Evolutionary conservation across 2,797 vertebrate genomes (phyloP).

Genomic region (Hydrolagus colliei): DNA sequence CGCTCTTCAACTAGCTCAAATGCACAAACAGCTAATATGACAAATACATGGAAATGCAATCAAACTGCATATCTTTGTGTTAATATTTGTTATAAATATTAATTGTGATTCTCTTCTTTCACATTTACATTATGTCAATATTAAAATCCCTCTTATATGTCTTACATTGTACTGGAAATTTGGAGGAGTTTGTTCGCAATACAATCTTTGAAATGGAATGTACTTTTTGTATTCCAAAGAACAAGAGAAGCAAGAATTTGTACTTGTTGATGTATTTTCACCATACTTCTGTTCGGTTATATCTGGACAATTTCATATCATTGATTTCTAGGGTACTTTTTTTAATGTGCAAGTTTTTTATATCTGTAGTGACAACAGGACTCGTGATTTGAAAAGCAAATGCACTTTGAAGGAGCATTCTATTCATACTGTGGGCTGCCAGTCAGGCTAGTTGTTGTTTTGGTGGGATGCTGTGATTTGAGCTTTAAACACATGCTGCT

Average conservation of each 20-base stretch:
- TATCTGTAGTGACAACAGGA: not conserved
- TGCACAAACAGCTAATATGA: not conserved
- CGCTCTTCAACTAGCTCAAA: not conserved
- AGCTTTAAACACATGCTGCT: not conserved
- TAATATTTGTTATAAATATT: slow-evolving; percentile 4
- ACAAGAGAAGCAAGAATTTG: not conserved
- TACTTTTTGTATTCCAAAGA: slow-evolving; percentile 24
- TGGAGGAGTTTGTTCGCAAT: not conserved
- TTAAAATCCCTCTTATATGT: not conserved
- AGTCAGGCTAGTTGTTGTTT: not conserved
- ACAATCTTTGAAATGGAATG: slow-evolving; percentile 21
- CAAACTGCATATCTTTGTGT: not conserved
- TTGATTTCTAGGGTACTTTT: not conserved
- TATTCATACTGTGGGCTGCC: not conserved
- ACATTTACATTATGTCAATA: slow-evolving; percentile 6
- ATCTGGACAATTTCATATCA: not conserved
- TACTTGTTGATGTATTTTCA: not conserved
- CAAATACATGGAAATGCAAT: not conserved
- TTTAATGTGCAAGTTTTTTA: slow-evolving; percentile 2
- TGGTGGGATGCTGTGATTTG: not conserved
- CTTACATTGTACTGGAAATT: slow-evolving; percentile 1
- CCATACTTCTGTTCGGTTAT: not conserved
- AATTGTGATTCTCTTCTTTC: not conserved
- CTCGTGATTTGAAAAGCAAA: not conserved
- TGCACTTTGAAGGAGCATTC: not conserved